phyloP scores from a whole-genome alignment of 1,140 invertebrate species.

The Zaprionus gabonicus region DNA sequence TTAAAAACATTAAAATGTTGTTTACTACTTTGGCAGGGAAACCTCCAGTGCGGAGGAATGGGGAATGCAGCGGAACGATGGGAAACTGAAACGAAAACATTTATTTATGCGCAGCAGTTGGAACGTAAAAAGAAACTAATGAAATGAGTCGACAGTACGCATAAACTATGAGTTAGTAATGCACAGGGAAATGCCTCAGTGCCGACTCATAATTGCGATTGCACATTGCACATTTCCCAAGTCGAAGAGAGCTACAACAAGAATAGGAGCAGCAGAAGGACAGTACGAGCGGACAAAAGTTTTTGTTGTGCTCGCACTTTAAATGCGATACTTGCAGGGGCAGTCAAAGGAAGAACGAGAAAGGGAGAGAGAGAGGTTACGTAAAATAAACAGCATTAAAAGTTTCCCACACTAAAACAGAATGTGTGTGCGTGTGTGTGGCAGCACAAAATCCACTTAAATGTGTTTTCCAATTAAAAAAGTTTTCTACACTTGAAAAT shows the following conservation, averaged over 20 bases:
- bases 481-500: slow-evolving; percentile 81
- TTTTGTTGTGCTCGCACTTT: slow-evolving; percentile 51
- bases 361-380: not conserved
- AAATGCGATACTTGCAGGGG: slow-evolving; percentile 58
- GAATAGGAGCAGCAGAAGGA: not conserved
- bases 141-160: slow-evolving; percentile 63
- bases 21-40: slow-evolving; percentile 56
- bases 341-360: not conserved
- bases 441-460: slow-evolving; percentile 74
- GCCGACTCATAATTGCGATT: slow-evolving; percentile 64
- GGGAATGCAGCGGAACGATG: not conserved
- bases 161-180: slow-evolving; percentile 76
- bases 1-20: slow-evolving; percentile 77
- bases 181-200: slow-evolving; percentile 59
- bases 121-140: slow-evolving; percentile 51
- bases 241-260: slow-evolving; percentile 25
- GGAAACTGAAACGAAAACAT: slow-evolving; percentile 18
- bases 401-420: slow-evolving; percentile 49
- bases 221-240: slow-evolving; percentile 43
- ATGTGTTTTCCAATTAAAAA: slow-evolving; percentile 83
- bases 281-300: slow-evolving; percentile 33
- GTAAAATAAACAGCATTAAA: slow-evolving; percentile 78
- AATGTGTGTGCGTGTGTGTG: slow-evolving; percentile 12
- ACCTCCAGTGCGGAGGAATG: slow-evolving; percentile 21
- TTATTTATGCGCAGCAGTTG: slow-evolving; percentile 41